phyloP scores from a whole-genome alignment of 2,797 vertebrate species.

The Hippopotamyrus pictus region DNA sequence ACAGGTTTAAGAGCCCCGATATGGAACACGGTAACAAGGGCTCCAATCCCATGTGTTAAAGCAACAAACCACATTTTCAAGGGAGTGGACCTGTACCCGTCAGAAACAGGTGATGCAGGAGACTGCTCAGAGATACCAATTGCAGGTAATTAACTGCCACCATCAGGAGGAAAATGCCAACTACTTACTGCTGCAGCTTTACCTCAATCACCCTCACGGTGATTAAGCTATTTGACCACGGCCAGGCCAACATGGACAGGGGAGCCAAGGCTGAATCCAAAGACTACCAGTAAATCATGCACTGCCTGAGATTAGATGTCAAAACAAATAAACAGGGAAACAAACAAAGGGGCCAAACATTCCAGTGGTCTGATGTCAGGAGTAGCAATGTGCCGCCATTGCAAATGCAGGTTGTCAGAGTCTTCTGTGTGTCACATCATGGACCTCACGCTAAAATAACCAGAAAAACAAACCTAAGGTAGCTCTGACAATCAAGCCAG shows the following conservation, averaged over 20 bases:
- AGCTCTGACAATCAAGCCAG: not conserved
- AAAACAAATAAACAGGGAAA: not conserved
- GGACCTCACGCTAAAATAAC: not conserved
- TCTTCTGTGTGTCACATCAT: not conserved
- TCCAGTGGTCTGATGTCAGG: not conserved
- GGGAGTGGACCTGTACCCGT: not conserved
- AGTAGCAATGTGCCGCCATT: not conserved
- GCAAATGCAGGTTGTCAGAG: not conserved
- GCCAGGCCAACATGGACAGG: not conserved
- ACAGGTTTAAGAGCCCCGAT: not conserved
- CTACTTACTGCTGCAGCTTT: not conserved
- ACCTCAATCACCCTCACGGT: not conserved
- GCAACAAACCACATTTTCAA: not conserved
- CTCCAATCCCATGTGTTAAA: not conserved
- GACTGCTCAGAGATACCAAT: not conserved
- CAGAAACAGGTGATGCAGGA: not conserved
- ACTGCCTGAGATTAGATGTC: not conserved
- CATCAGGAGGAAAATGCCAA: not conserved
- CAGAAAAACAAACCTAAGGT: not conserved
- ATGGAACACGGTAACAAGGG: not conserved
- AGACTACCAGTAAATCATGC: not conserved
- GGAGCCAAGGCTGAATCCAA: not conserved
- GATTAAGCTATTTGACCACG: not conserved
- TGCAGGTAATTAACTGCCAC: not conserved
- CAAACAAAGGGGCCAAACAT: not conserved